phyloP scores from a whole-genome alignment of 2,797 vertebrate species.

The Anniella stebbinsi region DNA sequence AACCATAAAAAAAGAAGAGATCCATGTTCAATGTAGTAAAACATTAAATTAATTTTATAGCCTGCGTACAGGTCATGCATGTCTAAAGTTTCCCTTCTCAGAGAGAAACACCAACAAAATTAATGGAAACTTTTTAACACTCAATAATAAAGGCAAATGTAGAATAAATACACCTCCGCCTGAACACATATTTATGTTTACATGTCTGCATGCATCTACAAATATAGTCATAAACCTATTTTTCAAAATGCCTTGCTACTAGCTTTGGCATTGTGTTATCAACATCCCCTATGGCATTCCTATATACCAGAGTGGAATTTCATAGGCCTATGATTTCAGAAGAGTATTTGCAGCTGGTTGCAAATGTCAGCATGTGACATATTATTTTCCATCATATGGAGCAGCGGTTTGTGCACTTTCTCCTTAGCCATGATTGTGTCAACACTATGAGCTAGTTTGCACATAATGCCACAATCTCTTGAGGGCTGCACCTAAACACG shows the following conservation, averaged over 20 bases:
- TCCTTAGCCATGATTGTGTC: neutral
- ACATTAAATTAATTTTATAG: conserved; percentile 73
- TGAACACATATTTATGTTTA: neutral
- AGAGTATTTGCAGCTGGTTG: neutral
- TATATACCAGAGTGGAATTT: neutral
- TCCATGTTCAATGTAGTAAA: conserved; percentile 65
- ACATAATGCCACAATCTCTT: neutral
- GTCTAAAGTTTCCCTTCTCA: conserved; percentile 68
- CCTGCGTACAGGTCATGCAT: conserved; percentile 60
- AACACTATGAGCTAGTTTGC: neutral
- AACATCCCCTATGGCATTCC: neutral
- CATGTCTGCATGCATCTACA: too few species aligned
- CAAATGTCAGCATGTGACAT: neutral
- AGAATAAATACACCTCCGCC: conserved; percentile 32
- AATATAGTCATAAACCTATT: neutral
- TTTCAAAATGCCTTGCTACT: neutral
- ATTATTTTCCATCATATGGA: neutral
- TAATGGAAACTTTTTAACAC: conserved; percentile 56
- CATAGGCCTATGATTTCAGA: neutral
- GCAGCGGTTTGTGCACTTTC: neutral
- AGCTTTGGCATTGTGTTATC: neutral
- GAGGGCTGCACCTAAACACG: too few species aligned
- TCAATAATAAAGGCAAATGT: conserved; percentile 48
- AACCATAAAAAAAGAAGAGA: conserved; percentile 75
- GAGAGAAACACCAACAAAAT: conserved; percentile 57